These are phyloP conservation scores for Myotis davidii DNA, from an alignment of 2,113 vertebrate species.

Conservation along the genomic window DNA sequence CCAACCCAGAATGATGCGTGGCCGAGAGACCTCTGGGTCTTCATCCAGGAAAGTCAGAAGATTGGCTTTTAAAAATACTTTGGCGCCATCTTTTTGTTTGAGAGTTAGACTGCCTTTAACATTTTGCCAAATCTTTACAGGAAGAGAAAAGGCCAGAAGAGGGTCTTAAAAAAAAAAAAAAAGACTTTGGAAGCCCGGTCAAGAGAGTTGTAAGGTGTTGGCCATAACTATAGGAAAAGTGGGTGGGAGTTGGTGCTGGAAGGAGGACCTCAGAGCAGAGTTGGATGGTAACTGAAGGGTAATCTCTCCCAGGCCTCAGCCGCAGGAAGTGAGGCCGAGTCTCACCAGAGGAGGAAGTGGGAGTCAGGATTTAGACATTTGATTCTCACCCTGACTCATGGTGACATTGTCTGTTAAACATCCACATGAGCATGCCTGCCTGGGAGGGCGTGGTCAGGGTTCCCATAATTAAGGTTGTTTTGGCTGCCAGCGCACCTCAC, in stretches of 20 bases:
- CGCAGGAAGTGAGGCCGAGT: slow-evolving; percentile 68
- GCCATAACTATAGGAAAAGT: neutral
- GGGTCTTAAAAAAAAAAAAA: neutral
- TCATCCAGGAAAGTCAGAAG: neutral
- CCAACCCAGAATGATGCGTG: neutral
- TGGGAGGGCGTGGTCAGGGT: neutral
- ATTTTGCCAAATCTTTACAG: neutral
- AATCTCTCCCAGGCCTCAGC: neutral
- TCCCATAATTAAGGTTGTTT: slow-evolving; percentile 2
- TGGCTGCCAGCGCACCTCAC: neutral
- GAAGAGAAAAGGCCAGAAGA: neutral
- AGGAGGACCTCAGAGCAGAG: neutral
- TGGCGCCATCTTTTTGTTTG: neutral
- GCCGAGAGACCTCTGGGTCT: neutral
- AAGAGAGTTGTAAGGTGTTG: neutral
- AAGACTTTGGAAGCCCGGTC: neutral
- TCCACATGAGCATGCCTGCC: slow-evolving; percentile 20
- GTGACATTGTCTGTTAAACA: slow-evolving; percentile 40
- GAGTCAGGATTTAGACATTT: slow-evolving; percentile 67
- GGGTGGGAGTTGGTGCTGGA: neutral
- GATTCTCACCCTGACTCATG: slow-evolving; percentile 66
- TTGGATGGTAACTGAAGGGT: neutral
- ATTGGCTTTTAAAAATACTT: neutral
- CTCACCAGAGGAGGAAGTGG: slow-evolving; percentile 67
- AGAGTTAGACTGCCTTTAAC: neutral